Evolutionary conservation across 2,888 invertebrate genomes (phyloP), one percentile per base, ranked within the genome.

Genomic region (Podotricha telesiphe): DNA sequence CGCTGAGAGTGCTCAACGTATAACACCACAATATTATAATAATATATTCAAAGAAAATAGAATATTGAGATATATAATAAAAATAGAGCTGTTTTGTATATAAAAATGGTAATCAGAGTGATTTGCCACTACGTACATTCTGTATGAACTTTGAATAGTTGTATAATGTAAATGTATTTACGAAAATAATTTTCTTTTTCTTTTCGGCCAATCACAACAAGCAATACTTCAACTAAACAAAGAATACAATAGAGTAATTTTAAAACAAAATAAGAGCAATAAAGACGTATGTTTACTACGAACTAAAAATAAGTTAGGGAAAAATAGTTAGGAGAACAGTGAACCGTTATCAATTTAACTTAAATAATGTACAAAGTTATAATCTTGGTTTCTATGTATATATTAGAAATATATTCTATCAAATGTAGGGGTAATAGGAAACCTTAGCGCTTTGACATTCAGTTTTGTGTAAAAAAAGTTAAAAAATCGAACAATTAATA

Each of bases 171-270:
- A 53, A 51, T 1, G 5, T 51, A 28, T 51, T 13, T n/a, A 34
- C n/a, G n/a, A 1, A 10, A 28, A 17, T 34, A n/a, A n/a, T n/a
- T n/a, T n/a, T n/a, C n/a, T n/a, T n/a, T n/a, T n/a, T n/a, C n/a
- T n/a, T n/a, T n/a, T n/a, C n/a, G n/a, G n/a, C n/a, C n/a, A n/a
- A n/a, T 55, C 34, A 55, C 55, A 55, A 34, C 34, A 34, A 11
- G 11, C 10, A 17, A 34, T 37, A 37, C 11, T 55, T 37, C 34
- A 11, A 17, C 55, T 55, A 11, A 37, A 55, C 34, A 55, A 34
- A 55, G 55, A 55, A 55, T 11, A 37, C 11, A 53, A 37, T 10
- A 34, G 55, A 55, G 17, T 5, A 34, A 34, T 55, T 55, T 55
- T 34, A 55, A 55, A 17, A 55, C 55, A 17, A 55, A 55, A 34